phyloP scores from a whole-genome alignment of 2,113 vertebrate species.

The Orientallactaga bullata region DNA sequence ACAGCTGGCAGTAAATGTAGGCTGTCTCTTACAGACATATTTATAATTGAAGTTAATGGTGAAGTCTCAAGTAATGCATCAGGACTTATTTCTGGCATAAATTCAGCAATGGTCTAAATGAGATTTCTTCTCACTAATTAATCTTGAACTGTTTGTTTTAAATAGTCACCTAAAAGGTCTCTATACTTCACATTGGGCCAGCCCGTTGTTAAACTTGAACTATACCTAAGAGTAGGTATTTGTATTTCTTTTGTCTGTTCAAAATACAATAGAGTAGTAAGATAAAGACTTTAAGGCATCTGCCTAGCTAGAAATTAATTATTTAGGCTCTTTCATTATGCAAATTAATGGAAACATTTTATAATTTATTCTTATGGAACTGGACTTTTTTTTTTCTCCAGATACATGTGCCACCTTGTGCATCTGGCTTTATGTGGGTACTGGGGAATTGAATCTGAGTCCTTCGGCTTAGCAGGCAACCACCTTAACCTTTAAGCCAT shows the following conservation, averaged over 20 bases:
- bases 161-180: neutral
- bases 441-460: too few relatives aligned
- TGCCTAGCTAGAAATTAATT: neutral
- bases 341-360: neutral
- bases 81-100: slow-evolving; percentile 7
- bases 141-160: slow-evolving; percentile 12
- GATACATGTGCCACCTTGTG: too few relatives aligned
- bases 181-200: neutral
- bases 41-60: neutral
- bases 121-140: slow-evolving; percentile 40
- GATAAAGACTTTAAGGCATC: neutral
- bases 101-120: neutral
- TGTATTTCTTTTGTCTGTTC: neutral
- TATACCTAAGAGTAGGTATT: neutral
- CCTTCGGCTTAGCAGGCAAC: too few relatives aligned
- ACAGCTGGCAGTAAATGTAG: neutral
- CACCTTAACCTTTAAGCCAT: too few relatives aligned
- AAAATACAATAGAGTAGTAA: neutral
- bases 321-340: neutral
- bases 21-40: neutral
- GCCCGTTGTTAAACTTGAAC: neutral
- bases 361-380: neutral
- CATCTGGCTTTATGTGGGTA: too few relatives aligned
- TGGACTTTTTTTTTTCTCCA: too few relatives aligned
- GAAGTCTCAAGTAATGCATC: neutral